Evolutionary conservation across 2,888 invertebrate genomes (phyloP).

Genomic region (Leucophenga montana): DNA sequence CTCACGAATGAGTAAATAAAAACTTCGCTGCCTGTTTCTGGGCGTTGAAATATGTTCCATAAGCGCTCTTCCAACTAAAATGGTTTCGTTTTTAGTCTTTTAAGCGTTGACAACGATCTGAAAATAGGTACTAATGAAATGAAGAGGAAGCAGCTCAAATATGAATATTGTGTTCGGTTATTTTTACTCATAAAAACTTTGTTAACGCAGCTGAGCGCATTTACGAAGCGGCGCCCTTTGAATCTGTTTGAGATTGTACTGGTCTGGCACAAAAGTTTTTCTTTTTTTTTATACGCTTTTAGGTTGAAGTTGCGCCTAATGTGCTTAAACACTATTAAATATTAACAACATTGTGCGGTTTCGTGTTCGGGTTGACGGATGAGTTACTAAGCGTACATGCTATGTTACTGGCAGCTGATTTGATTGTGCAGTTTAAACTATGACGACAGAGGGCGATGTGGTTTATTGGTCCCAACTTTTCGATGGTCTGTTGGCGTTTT

Average conservation of each 20-base stretch:
- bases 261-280: too few relatives aligned
- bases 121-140: not conserved
- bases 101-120: conserved; percentile 5
- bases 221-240: not conserved
- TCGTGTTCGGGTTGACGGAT: not conserved
- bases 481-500: not conserved
- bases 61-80: too few relatives aligned
- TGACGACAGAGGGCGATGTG: not conserved
- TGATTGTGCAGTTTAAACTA: not conserved
- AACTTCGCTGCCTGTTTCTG: not conserved
- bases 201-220: conserved; percentile 28
- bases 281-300: too few relatives aligned
- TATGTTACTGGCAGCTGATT: conserved; percentile 14
- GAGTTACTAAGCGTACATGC: conserved; percentile 3
- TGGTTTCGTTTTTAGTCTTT: not conserved
- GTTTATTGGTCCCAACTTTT: not conserved
- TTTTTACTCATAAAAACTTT: too few relatives aligned
- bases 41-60: conserved; percentile 4
- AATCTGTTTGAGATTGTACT: too few relatives aligned
- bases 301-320: too few relatives aligned
- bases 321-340: conserved; percentile 4
- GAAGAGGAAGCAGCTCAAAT: not conserved
- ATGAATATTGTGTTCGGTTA: too few relatives aligned
- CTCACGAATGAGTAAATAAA: not conserved
- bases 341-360: conserved; percentile 17